Conservation (phyloP, 2,888 invertebrate species). For the Sisyra terminalis region DNA sequence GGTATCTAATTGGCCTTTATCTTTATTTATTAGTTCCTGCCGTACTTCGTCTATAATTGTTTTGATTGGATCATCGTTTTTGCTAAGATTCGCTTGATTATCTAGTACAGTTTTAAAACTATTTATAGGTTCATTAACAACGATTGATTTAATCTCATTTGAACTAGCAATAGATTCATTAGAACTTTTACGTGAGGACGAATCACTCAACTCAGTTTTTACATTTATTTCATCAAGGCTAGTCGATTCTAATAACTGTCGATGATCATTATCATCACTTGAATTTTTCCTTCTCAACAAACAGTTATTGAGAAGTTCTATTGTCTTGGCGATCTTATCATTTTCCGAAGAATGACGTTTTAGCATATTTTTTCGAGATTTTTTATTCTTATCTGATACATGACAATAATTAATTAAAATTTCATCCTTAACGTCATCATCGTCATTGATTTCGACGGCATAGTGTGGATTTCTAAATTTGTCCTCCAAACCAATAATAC, state of each 20-base stretch:
- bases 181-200: neutral
- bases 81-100: conserved; percentile 9
- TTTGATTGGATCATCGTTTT: conserved; percentile 16
- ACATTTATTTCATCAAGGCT: neutral
- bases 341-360: neutral
- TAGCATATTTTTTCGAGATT: neutral
- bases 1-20: conserved; percentile 3
- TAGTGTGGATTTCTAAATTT: conserved; percentile 6
- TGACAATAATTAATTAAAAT: neutral
- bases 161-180: neutral
- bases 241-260: neutral
- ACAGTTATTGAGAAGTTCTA: neutral
- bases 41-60: conserved; percentile 19
- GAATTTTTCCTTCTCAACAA: neutral
- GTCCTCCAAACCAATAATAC: conserved; percentile 1
- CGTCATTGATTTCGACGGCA: neutral
- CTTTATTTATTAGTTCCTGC: conserved; percentile 15
- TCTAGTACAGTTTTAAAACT: conserved; percentile 4
- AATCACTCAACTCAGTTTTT: no score
- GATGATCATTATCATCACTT: neutral
- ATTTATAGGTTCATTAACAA: conserved; percentile 1
- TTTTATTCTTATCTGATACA: neutral
- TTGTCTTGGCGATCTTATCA: neutral
- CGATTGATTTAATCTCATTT: neutral
- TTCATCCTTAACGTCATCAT: neutral